Evolutionary conservation across 2,888 invertebrate species (phyloP).

Genomic region (Gisinianus flammeolus): DNA sequence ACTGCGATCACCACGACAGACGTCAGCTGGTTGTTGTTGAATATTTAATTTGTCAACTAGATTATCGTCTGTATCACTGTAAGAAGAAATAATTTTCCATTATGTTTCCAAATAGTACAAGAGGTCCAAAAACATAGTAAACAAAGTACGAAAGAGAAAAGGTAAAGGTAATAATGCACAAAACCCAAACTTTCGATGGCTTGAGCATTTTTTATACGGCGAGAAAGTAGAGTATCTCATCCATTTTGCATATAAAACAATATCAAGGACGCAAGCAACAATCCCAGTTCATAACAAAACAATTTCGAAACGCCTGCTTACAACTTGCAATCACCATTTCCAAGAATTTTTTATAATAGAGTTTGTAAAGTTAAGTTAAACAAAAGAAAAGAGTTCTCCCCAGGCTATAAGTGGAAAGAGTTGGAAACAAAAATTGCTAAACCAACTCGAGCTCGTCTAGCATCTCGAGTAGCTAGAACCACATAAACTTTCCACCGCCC

Average conservation of each 20-base stretch:
- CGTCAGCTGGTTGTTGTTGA: not conserved
- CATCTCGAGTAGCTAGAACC: not conserved
- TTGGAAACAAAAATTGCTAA: not conserved
- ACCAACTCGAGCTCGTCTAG: not conserved
- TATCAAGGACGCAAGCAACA: no score
- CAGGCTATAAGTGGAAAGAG: not conserved
- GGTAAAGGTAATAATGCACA: no score
- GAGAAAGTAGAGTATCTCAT: no score
- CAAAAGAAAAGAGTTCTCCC: not conserved
- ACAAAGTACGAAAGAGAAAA: no score
- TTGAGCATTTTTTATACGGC: no score
- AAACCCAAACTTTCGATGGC: no score
- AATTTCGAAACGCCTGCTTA: no score
- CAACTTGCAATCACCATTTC: no score
- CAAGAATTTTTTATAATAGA: not conserved
- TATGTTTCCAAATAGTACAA: no score
- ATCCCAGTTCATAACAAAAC: no score
- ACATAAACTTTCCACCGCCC: no score
- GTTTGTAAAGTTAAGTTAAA: not conserved
- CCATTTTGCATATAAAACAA: no score
- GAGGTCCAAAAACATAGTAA: not conserved
- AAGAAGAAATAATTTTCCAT: conserved; percentile 17
- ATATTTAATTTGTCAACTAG: conserved; percentile 8
- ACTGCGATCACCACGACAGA: conserved; percentile 49
- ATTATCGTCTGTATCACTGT: conserved; percentile 15